phyloP scores from a whole-genome alignment of 1,140 invertebrate species.

The Battus philenor region DNA sequence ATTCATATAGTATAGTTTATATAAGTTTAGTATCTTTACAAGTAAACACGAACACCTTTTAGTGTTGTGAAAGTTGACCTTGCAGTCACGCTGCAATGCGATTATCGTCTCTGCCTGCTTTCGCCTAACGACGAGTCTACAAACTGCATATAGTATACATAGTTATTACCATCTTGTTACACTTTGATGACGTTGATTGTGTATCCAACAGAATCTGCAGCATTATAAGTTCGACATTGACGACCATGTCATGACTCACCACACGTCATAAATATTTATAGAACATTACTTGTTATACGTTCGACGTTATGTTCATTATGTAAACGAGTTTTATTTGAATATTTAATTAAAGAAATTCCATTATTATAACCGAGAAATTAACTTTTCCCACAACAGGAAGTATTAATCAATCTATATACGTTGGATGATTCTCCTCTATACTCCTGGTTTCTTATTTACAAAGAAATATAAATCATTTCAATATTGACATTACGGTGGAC shows the following conservation, averaged over 20 bases:
- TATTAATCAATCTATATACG: too few relatives aligned
- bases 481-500: too few relatives aligned
- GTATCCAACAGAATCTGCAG: too few relatives aligned
- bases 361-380: too few relatives aligned
- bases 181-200: too few relatives aligned
- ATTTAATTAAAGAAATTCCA: conserved; percentile 15
- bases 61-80: conserved; percentile 60
- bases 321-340: conserved; percentile 5
- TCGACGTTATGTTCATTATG: conserved; percentile 14
- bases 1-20: not conserved
- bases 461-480: too few relatives aligned
- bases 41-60: conserved; percentile 26
- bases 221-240: too few relatives aligned
- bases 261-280: conserved; percentile 60
- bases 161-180: too few relatives aligned
- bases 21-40: not conserved
- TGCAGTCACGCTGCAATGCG: conserved; percentile 39
- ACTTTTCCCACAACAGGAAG: too few relatives aligned
- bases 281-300: conserved; percentile 31
- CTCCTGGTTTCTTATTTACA: too few relatives aligned
- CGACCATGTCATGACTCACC: conserved; percentile 30
- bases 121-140: conserved; percentile 32
- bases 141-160: too few relatives aligned
- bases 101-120: conserved; percentile 50
- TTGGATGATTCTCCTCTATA: too few relatives aligned